phyloP scores from a whole-genome alignment of 2,888 invertebrate genomes.

The Cryptus viduatorius region DNA sequence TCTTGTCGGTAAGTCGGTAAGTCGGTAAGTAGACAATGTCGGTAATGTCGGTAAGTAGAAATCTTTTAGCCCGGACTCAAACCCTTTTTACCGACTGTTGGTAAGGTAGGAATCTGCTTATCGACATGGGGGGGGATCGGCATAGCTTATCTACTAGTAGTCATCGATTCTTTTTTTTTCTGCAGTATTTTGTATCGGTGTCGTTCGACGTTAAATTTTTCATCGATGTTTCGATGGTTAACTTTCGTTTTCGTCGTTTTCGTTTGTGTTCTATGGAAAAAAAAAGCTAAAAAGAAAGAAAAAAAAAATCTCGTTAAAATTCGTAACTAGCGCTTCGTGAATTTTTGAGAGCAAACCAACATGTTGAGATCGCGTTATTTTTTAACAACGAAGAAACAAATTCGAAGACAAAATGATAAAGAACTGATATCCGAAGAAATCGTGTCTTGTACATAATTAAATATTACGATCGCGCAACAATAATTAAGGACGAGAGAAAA shows the following conservation, averaged over 20 bases:
- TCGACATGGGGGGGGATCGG: too few species aligned
- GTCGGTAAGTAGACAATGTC: too few species aligned
- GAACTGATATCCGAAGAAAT: conserved; percentile 42
- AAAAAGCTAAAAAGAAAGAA: conserved; percentile 18
- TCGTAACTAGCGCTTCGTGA: conserved; percentile 47
- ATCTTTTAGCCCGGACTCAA: too few species aligned
- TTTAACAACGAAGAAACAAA: conserved; percentile 33
- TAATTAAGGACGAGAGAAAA: conserved; percentile 49
- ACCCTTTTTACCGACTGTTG: too few species aligned
- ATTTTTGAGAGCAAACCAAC: conserved; percentile 19
- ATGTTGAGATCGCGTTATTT: conserved; percentile 46
- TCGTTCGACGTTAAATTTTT: conserved; percentile 19
- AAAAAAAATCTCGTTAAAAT: conserved; percentile 47
- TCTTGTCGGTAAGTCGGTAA: too few species aligned
- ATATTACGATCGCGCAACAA: conserved; percentile 47
- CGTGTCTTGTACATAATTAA: conserved; percentile 67
- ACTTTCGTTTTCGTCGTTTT: conserved; percentile 35
- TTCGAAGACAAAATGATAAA: conserved; percentile 41
- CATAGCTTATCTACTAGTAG: too few species aligned
- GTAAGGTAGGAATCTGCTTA: too few species aligned
- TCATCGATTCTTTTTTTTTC: conserved; percentile 25
- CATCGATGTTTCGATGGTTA: conserved; percentile 23
- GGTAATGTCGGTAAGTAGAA: too few species aligned
- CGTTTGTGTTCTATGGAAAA: conserved; percentile 34
- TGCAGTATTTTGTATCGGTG: conserved; percentile 59